Evolutionary conservation across 1,140 invertebrate genomes (phyloP), one percentile per base, ranked within the genome.

Genomic region (Magallana ariakensis): DNA sequence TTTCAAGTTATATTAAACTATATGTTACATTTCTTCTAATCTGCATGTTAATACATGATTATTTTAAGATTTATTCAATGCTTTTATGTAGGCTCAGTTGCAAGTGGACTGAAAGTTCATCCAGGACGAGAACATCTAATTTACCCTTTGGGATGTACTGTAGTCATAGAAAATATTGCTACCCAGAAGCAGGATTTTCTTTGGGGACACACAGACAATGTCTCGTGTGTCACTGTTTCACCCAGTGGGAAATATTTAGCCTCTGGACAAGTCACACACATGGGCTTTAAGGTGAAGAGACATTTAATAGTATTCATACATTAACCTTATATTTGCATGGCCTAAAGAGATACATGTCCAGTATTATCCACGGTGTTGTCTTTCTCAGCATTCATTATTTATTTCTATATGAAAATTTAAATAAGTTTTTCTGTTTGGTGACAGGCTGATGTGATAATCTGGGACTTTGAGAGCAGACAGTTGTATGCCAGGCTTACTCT

Each of bases 241-340:
- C 95, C 96, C 2, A 95, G 96, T 88, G 98, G 98, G 62, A 96
- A 96, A 53, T 97, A 96, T 91, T 94, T 99, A 57, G 98, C 97
- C 26, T 98, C 97, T 11, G 98, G 98, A 0, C 97, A 98, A 94
- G 96, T 97, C 13, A 98, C 97, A 92, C 96, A 98, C 91, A 97
- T 98, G 93, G 98, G 98, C 8, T 98, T 98, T 93, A 98, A 97
- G 95, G 96, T 97, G 93, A 86, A 13, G 16, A 19, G 33, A 15
- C 16, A 83, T 5, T 46, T 46, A 46, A 46, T 46, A 46, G 5
- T 46, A 4, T 46, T 2, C 33, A 46, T 46, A 46, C 33, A 5
- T 46, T 4, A 46, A 46, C 33, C 33, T 4, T 46, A 4, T 46
- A 46, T 46, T 46, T 46, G 33, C 33, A 46, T 46, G 33, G 33